Conservation (phyloP, 2,113 vertebrate species). For the Chionodraco myersi region DNA sequence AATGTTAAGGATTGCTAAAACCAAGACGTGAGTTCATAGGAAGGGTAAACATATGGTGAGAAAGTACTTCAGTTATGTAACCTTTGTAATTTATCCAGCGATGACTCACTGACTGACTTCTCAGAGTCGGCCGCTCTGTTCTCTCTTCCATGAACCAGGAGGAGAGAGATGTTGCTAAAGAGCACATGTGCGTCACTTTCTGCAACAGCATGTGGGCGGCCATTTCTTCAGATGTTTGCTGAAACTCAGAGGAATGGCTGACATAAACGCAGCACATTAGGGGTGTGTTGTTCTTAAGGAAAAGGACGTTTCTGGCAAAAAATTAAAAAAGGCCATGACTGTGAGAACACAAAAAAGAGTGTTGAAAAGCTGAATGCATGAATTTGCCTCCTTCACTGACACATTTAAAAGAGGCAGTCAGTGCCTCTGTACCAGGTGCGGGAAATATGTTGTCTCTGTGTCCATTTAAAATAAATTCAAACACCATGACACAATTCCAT, state of each 20-base stretch:
- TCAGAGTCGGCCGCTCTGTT: constrained; percentile 25
- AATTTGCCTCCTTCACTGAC: too few species aligned
- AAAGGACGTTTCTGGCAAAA: background rate
- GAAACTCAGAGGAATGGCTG: constrained; percentile 45
- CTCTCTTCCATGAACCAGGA: constrained; percentile 9
- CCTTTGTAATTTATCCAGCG: constrained; percentile 42
- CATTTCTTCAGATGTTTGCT: constrained; percentile 50
- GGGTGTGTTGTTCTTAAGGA: background rate
- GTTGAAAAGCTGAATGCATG: too few species aligned
- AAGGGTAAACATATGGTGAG: constrained; percentile 35
- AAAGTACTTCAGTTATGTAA: constrained; percentile 66
- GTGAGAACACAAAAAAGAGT: too few species aligned
- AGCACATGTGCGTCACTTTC: constrained; percentile 55
- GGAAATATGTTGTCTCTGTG: too few species aligned
- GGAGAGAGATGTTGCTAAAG: constrained; percentile 46
- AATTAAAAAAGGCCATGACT: too few species aligned
- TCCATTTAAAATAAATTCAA: too few species aligned
- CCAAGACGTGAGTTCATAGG: constrained; percentile 14
- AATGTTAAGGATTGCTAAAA: background rate
- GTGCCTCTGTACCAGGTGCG: too few species aligned
- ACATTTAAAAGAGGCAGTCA: too few species aligned
- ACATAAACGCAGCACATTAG: constrained; percentile 1
- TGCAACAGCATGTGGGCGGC: constrained; percentile 54
- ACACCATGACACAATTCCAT: too few species aligned
- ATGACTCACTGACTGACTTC: constrained; percentile 70